Evolutionary conservation across 2,888 invertebrate species (phyloP).

Genomic region (Troglohyphantes excavatus): DNA sequence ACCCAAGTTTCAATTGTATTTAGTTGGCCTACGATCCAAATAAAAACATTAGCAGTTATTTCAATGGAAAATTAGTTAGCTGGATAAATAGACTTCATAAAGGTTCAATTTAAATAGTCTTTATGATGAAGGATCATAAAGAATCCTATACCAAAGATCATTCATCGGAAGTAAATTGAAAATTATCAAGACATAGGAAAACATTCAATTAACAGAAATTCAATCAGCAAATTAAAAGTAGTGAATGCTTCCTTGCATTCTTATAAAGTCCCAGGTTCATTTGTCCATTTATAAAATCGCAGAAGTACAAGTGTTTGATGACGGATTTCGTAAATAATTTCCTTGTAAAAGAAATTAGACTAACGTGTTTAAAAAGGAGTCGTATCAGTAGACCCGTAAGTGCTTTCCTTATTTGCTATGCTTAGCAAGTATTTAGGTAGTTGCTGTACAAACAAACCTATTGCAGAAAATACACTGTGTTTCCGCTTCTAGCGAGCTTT

Average conservation of each 20-base stretch:
- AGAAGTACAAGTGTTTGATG: not conserved
- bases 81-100: slow-evolving; percentile 2
- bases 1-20: too few species aligned
- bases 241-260: not conserved
- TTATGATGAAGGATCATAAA: not conserved
- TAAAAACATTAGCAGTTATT: too few species aligned
- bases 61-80: not conserved
- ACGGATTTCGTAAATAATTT: not conserved
- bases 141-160: not conserved
- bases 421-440: not conserved
- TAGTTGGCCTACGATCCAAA: too few species aligned
- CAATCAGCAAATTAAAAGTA: not conserved
- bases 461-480: not conserved
- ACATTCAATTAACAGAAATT: not conserved
- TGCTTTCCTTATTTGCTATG: not conserved
- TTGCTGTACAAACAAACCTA: not conserved
- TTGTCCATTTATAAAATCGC: not conserved
- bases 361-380: not conserved
- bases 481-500: not conserved
- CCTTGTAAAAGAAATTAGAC: not conserved
- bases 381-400: not conserved
- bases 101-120: not conserved
- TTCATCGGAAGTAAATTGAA: not conserved
- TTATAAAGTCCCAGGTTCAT: not conserved
- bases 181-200: not conserved